Percentiles rank a stretch among this genome's conserved stretches.
These are phyloP conservation scores for Zosterops japonicus DNA, from an alignment of 2,113 vertebrate genomes.

Conservation along the genomic window DNA sequence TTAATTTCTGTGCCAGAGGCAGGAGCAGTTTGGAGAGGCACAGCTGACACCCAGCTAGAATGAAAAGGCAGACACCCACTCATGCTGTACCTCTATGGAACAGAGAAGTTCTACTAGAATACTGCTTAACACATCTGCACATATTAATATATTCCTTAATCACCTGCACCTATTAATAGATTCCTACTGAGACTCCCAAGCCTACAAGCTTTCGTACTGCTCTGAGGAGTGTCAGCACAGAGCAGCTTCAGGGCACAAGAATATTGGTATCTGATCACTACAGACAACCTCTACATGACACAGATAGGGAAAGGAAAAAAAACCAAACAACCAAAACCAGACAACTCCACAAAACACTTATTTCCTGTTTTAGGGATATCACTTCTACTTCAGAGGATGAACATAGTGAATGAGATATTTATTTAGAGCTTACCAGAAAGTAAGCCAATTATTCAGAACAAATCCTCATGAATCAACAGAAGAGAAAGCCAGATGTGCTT, in stretches of 20 bases:
- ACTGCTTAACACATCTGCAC: neutral
- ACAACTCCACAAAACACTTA: neutral
- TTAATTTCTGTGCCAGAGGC: neutral
- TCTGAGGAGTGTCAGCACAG: neutral
- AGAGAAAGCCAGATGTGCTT: slow-evolving; percentile 12
- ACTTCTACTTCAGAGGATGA: neutral
- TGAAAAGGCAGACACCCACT: neutral
- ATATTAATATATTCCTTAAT: neutral
- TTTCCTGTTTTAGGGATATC: neutral
- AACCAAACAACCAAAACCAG: neutral
- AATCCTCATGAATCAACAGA: slow-evolving; percentile 13
- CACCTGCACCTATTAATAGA: neutral
- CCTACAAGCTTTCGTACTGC: neutral
- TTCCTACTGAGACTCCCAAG: neutral
- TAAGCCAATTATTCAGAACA: slow-evolving; percentile 40
- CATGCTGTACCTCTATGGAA: neutral
- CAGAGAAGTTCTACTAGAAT: neutral
- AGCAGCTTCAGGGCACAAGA: neutral
- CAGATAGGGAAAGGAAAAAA: neutral
- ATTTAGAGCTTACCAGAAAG: slow-evolving; percentile 25
- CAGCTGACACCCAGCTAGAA: neutral
- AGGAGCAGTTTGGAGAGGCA: neutral
- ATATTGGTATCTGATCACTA: neutral
- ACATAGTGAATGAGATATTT: neutral
- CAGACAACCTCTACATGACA: neutral